Evolutionary conservation across 2,797 vertebrate genomes (phyloP).

Genomic region (Hozukius guyotensis): DNA sequence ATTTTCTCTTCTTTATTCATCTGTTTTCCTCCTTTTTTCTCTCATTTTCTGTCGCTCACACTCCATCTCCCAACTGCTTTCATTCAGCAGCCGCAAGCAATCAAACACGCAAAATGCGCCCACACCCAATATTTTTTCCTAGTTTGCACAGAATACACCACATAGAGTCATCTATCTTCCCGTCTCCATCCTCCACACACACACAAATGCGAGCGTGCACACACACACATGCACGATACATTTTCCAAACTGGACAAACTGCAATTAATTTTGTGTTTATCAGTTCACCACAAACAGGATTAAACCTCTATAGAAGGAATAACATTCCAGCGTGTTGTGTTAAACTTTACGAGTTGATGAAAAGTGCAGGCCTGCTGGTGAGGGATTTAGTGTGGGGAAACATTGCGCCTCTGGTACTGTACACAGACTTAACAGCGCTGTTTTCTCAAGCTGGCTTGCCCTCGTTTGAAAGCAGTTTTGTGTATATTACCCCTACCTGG

Average conservation of each 20-base stretch:
- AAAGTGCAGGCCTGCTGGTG: constrained; percentile 73
- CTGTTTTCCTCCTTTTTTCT: constrained; percentile 17
- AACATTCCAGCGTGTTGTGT: constrained; percentile 79
- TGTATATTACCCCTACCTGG: constrained; percentile 49
- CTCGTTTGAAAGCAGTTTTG: constrained; percentile 51
- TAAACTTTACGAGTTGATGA: constrained; percentile 79
- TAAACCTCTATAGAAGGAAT: constrained; percentile 66
- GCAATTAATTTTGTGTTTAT: constrained; percentile 67
- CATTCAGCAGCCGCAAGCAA: constrained; percentile 52
- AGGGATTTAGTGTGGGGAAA: constrained; percentile 73
- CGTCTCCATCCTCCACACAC: not conserved
- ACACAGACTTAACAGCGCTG: constrained; percentile 54
- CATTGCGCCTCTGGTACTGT: constrained; percentile 68
- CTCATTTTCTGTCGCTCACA: constrained; percentile 8
- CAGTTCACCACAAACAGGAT: constrained; percentile 70
- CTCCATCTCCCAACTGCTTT: constrained; percentile 42
- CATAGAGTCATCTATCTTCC: constrained; percentile 12
- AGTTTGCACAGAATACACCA: constrained; percentile 28
- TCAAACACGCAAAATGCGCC: constrained; percentile 52
- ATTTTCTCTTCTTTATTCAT: constrained; percentile 43
- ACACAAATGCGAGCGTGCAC: not conserved
- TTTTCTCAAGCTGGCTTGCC: constrained; percentile 55
- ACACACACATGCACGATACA: not conserved
- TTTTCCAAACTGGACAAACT: constrained; percentile 49
- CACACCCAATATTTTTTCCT: constrained; percentile 49